These are phyloP conservation scores for Heteractis magnifica DNA, from an alignment of 92 coral and sea anemone genomes.

Conservation along the genomic window DNA sequence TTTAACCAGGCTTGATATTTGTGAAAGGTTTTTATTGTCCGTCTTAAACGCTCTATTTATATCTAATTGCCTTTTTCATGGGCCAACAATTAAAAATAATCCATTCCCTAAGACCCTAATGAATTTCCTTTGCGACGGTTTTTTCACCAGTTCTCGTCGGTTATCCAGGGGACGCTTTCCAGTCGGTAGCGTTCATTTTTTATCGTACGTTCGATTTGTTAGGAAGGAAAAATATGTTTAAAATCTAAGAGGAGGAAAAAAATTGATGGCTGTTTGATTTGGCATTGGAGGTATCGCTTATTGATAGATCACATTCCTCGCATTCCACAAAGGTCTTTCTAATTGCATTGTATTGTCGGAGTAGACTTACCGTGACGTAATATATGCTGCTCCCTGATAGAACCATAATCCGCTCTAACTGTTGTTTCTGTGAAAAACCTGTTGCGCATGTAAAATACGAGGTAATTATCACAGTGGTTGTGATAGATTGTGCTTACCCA, in stretches of 20 bases:
- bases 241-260: not conserved
- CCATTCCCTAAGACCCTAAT: slow-evolving; percentile 18
- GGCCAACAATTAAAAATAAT: slow-evolving; percentile 31
- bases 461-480: slow-evolving; percentile 2
- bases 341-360: slow-evolving; percentile 25
- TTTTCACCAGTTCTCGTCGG: slow-evolving; percentile 1
- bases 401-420: slow-evolving; percentile 23
- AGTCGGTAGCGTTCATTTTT: not conserved
- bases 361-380: slow-evolving; percentile 21
- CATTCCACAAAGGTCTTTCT: slow-evolving; percentile 22
- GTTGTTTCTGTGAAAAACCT: slow-evolving; percentile 4
- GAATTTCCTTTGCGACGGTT: slow-evolving; percentile 2
- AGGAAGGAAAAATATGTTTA: slow-evolving; percentile 8
- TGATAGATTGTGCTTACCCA: not conserved
- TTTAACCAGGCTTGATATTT: not conserved
- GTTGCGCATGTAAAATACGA: slow-evolving; percentile 5
- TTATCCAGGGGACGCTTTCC: not conserved
- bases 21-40: not conserved
- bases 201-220: not conserved
- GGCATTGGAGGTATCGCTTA: slow-evolving; percentile 6
- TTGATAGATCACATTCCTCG: slow-evolving; percentile 19
- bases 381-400: slow-evolving; percentile 6
- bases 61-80: slow-evolving; percentile 21
- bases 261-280: slow-evolving; percentile 1
- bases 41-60: slow-evolving; percentile 25